Evolutionary conservation across 2,113 vertebrate species (phyloP).

Genomic region (Madoqua kirkii): DNA sequence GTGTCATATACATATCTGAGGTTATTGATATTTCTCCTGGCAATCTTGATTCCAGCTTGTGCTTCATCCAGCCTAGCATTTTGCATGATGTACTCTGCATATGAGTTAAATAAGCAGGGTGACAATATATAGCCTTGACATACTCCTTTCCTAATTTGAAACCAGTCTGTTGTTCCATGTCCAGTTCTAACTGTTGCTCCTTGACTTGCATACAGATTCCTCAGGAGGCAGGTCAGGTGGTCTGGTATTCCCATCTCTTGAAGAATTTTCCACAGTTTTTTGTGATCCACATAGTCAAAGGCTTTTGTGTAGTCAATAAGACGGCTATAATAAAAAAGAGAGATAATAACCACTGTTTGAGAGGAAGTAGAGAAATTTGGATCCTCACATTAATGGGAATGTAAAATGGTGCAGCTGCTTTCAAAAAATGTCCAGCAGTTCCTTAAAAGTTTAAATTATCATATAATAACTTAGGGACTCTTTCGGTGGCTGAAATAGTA

Average conservation of each 20-base stretch:
- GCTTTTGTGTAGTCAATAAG: not conserved
- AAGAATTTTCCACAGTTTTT: not conserved
- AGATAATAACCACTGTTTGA: not conserved
- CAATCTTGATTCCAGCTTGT: not conserved
- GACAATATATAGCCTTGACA: not conserved
- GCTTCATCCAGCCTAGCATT: not conserved
- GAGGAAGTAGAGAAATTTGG: not conserved
- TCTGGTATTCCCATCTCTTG: not conserved
- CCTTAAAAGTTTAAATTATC: not conserved
- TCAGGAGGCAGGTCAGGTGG: not conserved
- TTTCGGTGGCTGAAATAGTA: not conserved
- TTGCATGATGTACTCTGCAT: not conserved
- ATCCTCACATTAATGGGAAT: not conserved
- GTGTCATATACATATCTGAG: not conserved
- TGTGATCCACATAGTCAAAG: not conserved
- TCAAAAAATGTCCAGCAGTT: not conserved
- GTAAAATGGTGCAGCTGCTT: not conserved
- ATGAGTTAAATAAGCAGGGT: not conserved
- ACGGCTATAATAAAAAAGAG: not conserved
- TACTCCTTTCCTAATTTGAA: not conserved
- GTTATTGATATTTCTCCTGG: not conserved
- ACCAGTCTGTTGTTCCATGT: not conserved
- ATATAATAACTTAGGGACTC: not conserved
- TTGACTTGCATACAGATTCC: not conserved
- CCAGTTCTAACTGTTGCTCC: not conserved